Percentiles rank a stretch among this genome's conserved stretches.
These are phyloP conservation scores for Stenchaetothrips biformis DNA, from an alignment of 2,888 invertebrate genomes.

Conservation along the genomic window DNA sequence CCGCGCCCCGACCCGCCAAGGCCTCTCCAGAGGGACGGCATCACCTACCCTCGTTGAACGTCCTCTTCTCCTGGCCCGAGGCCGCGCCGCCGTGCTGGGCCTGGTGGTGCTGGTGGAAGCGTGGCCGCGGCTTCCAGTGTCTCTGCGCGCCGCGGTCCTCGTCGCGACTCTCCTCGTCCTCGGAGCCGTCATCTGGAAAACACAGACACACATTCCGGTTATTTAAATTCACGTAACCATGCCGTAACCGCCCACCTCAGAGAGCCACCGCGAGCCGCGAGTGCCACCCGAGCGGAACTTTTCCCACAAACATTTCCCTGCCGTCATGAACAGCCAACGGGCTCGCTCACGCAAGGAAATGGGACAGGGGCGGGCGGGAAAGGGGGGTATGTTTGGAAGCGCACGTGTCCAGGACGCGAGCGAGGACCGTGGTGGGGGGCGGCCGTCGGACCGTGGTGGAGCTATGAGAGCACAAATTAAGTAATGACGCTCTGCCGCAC, in stretches of 20 bases:
- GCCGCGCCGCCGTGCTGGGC: background rate
- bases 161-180: conserved; percentile 17
- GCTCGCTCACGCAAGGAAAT: no score
- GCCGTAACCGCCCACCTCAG: background rate
- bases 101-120: conserved; percentile 12
- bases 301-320: background rate
- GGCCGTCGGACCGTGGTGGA: background rate
- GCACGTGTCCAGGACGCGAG: background rate
- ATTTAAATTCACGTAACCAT: background rate
- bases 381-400: background rate
- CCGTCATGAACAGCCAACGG: background rate
- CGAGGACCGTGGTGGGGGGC: background rate
- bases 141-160: conserved; percentile 4
- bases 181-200: background rate
- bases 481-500: background rate
- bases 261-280: no score
- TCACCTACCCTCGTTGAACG: conserved; percentile 4
- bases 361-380: background rate
- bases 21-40: no score
- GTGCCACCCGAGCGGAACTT: background rate
- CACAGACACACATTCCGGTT: no score
- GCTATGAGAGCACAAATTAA: background rate
- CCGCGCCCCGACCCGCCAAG: no score
- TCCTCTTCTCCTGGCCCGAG: conserved; percentile 15
- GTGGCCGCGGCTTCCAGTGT: conserved; percentile 8